These are phyloP conservation scores for Drosophila pseudotakahashii DNA, from an alignment of 2,888 invertebrate species.

Conservation along the genomic window DNA sequence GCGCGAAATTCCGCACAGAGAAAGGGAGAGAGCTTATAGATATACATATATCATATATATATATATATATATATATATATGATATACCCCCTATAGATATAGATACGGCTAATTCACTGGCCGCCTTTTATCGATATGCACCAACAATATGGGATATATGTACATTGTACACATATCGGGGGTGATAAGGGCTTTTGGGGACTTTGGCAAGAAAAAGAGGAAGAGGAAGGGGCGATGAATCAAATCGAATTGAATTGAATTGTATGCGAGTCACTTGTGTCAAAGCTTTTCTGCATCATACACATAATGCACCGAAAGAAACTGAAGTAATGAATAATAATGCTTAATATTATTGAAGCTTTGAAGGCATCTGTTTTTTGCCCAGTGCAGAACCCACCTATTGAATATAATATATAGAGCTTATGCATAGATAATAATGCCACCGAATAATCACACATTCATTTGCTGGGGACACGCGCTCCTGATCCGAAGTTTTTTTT, in stretches of 20 bases:
- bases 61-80: neutral
- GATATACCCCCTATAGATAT: slow-evolving; percentile 34
- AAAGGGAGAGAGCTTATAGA: slow-evolving; percentile 14
- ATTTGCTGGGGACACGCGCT: slow-evolving; percentile 13
- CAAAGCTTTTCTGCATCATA: slow-evolving; percentile 36
- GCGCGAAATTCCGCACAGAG: slow-evolving; percentile 66
- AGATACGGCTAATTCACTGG: slow-evolving; percentile 64
- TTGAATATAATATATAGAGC: slow-evolving; percentile 23
- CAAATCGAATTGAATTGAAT: slow-evolving; percentile 50
- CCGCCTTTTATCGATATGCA: slow-evolving; percentile 62
- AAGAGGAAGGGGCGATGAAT: slow-evolving; percentile 18
- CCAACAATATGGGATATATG: slow-evolving; percentile 12
- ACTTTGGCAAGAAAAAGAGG: neutral
- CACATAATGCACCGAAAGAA: neutral
- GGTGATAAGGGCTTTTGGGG: slow-evolving; percentile 3
- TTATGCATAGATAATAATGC: slow-evolving; percentile 41
- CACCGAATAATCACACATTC: slow-evolving; percentile 18
- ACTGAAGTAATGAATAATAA: neutral
- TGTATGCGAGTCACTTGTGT: slow-evolving; percentile 63
- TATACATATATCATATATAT: neutral
- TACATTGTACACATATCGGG: slow-evolving; percentile 5
- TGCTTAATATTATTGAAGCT: no score
- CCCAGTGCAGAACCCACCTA: slow-evolving; percentile 6
- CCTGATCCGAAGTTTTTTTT: slow-evolving; percentile 12
- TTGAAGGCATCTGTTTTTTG: neutral